phyloP scores from a whole-genome alignment of 2,888 invertebrate species.

The Chloroclystis v-ata region DNA sequence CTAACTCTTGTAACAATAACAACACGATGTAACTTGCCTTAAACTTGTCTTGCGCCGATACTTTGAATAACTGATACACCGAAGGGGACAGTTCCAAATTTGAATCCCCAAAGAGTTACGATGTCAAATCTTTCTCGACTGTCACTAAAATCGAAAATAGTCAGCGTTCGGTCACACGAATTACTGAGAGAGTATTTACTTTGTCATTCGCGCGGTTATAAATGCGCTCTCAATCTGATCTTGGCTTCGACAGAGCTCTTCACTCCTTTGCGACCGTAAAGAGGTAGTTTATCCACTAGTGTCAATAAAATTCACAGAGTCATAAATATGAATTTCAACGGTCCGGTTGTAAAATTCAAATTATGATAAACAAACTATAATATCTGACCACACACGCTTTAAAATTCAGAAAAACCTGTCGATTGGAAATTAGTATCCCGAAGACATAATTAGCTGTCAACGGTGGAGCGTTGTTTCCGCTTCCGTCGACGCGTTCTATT shows the following conservation, averaged over 20 bases:
- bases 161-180: conserved; percentile 36
- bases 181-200: conserved; percentile 48
- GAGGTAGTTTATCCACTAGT: conserved; percentile 48
- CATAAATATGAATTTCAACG: conserved; percentile 66
- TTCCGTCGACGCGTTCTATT: conserved; percentile 72
- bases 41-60: conserved; percentile 33
- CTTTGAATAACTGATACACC: conserved; percentile 34
- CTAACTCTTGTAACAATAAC: conserved; percentile 41
- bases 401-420: conserved; percentile 59
- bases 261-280: conserved; percentile 41
- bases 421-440: conserved; percentile 67
- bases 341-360: conserved; percentile 63
- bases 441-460: conserved; percentile 76
- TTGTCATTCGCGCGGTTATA: conserved; percentile 50
- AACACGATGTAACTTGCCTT: conserved; percentile 43
- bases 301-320: conserved; percentile 57
- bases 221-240: conserved; percentile 55
- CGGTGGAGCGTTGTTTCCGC: conserved; percentile 68
- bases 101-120: conserved; percentile 66
- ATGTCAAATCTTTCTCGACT: conserved; percentile 59
- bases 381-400: conserved; percentile 32
- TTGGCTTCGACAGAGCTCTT: conserved; percentile 56
- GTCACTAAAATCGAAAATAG: conserved; percentile 63
- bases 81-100: conserved; percentile 55
- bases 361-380: conserved; percentile 59